These are phyloP conservation scores for Uria lomvia DNA, from an alignment of 2,113 vertebrate species.

Conservation along the genomic window DNA sequence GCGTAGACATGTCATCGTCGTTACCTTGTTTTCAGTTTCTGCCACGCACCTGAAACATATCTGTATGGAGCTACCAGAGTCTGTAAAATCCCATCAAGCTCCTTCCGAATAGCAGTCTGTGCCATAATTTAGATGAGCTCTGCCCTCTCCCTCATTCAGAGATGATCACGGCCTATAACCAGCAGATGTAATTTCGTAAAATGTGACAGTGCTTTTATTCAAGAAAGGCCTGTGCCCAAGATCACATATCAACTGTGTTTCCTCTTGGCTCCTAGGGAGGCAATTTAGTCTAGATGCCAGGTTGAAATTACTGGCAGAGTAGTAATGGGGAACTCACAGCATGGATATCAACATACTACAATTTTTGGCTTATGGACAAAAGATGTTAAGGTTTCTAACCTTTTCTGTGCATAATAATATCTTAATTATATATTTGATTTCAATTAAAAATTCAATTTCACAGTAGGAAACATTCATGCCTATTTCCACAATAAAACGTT, in stretches of 20 bases:
- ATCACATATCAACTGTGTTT: slow-evolving; percentile 25
- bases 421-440: slow-evolving; percentile 50
- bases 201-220: slow-evolving; percentile 34
- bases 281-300: slow-evolving; percentile 39
- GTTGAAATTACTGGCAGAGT: slow-evolving; percentile 44
- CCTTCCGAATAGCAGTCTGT: not conserved
- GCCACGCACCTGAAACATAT: not conserved
- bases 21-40: not conserved
- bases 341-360: not conserved
- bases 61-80: not conserved
- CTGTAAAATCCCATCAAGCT: not conserved
- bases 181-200: slow-evolving; percentile 20
- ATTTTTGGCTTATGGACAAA: slow-evolving; percentile 36
- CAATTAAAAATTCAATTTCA: slow-evolving; percentile 37
- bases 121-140: slow-evolving; percentile 8
- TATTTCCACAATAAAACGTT: not conserved
- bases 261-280: slow-evolving; percentile 12
- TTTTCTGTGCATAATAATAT: slow-evolving; percentile 26
- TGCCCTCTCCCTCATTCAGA: slow-evolving; percentile 3
- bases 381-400: slow-evolving; percentile 37
- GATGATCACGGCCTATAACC: not conserved
- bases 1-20: not conserved
- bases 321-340: slow-evolving; percentile 28
- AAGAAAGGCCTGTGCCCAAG: not conserved
- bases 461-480: slow-evolving; percentile 2